Conservation (phyloP, 2,888 invertebrate species). For the Zygogramma bicolorata region DNA sequence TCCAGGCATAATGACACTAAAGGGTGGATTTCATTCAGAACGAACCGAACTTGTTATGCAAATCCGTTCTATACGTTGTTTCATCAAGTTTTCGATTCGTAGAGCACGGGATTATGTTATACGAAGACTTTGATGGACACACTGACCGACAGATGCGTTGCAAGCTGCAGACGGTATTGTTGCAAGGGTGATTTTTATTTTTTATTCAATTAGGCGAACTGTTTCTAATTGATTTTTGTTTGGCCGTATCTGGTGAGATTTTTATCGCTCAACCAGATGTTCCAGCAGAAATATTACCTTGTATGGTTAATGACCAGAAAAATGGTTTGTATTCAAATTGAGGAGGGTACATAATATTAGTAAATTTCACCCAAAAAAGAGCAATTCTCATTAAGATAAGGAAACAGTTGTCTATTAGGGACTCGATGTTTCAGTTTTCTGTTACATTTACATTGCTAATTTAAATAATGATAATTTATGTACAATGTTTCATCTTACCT, state of each 20-base stretch:
- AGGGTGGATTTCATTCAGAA: slow-evolving; percentile 24
- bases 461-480: no score
- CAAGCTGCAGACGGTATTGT: not conserved
- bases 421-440: no score
- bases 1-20: slow-evolving; percentile 21
- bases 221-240: not conserved
- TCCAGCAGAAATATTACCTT: not conserved
- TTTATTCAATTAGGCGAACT: not conserved
- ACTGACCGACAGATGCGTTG: not conserved
- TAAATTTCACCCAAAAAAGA: not conserved
- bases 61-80: slow-evolving; percentile 11
- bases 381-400: not conserved
- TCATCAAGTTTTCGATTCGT: slow-evolving; percentile 2
- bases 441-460: no score
- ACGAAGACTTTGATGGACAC: not conserved
- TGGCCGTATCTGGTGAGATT: not conserved
- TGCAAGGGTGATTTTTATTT: not conserved
- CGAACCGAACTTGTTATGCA: slow-evolving; percentile 31
- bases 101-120: not conserved
- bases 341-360: not conserved
- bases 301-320: not conserved
- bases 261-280: slow-evolving; percentile 1
- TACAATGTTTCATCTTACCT: no score
- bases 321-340: not conserved
- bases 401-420: not conserved